Evolutionary conservation across 2,113 vertebrate genomes (phyloP).

Genomic region (Cyanocitta stelleri): DNA sequence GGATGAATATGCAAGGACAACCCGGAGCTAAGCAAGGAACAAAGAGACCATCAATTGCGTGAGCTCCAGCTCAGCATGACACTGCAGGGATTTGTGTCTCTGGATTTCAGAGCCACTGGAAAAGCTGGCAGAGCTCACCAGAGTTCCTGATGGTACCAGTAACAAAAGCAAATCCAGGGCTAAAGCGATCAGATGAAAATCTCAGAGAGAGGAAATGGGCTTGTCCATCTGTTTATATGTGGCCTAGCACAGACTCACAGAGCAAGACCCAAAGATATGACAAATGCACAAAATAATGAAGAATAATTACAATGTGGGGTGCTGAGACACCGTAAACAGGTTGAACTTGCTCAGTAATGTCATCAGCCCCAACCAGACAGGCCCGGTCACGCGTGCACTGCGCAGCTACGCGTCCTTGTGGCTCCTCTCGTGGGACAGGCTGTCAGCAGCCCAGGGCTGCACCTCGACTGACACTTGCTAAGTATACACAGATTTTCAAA

Average conservation of each 20-base stretch:
- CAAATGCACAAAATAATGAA: constrained; percentile 22
- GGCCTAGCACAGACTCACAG: not conserved
- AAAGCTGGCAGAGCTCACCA: not conserved
- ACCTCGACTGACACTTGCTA: not conserved
- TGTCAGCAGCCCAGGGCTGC: not conserved
- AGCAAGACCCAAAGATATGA: constrained; percentile 30
- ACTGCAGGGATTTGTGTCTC: not conserved
- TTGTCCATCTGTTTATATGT: not conserved
- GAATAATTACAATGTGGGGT: constrained; percentile 18
- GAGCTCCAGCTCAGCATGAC: not conserved
- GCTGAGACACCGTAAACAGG: constrained; percentile 30
- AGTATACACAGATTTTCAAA: not conserved
- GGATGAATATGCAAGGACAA: not conserved
- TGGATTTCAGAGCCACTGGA: not conserved
- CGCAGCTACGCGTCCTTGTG: not conserved
- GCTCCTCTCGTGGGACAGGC: not conserved
- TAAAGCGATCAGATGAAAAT: not conserved
- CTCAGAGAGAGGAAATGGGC: not conserved
- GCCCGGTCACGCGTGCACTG: not conserved
- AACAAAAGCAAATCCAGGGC: not conserved
- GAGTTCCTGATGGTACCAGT: not conserved
- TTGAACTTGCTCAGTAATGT: constrained; percentile 14
- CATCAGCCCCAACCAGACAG: not conserved
- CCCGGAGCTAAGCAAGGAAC: not conserved
- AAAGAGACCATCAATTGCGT: not conserved